These are phyloP conservation scores for Eunapius fragilis DNA, from an alignment of 37 sponge, comb jelly and placozoan species.

Conservation along the genomic window DNA sequence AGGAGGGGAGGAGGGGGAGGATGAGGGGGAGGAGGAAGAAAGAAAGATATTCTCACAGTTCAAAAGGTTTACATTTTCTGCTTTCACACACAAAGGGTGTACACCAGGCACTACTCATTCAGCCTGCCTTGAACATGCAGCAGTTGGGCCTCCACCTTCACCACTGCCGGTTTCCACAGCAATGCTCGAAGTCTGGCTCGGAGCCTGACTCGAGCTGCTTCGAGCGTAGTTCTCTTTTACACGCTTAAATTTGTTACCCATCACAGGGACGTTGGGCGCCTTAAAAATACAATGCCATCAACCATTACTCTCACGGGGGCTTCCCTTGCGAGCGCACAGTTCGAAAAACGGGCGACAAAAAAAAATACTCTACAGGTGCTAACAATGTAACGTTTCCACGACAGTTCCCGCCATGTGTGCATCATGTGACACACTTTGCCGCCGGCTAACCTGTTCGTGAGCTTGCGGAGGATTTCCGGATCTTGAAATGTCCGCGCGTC, in stretches of 20 bases:
- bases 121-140: not conserved
- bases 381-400: not conserved
- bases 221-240: not conserved
- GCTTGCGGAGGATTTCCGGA: conserved; percentile 82
- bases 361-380: not conserved
- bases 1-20: not conserved
- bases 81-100: not conserved
- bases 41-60: too few relatives aligned
- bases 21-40: too few relatives aligned
- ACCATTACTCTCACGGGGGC: not conserved
- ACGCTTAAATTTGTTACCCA: not conserved
- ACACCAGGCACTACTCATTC: not conserved
- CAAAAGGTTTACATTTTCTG: not conserved
- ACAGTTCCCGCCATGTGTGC: conserved; percentile 15
- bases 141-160: not conserved
- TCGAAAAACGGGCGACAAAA: not conserved
- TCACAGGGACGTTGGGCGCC: not conserved
- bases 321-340: not conserved
- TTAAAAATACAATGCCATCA: not conserved
- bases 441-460: conserved; percentile 66
- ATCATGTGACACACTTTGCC: conserved; percentile 19
- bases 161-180: not conserved
- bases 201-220: not conserved
- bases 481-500: conserved; percentile 79
- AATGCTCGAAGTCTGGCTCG: not conserved